Percentiles rank a stretch among this genome's conserved stretches.
Conservation (phyloP, 2,113 vertebrate genomes). For the Loxodonta africana region DNA sequence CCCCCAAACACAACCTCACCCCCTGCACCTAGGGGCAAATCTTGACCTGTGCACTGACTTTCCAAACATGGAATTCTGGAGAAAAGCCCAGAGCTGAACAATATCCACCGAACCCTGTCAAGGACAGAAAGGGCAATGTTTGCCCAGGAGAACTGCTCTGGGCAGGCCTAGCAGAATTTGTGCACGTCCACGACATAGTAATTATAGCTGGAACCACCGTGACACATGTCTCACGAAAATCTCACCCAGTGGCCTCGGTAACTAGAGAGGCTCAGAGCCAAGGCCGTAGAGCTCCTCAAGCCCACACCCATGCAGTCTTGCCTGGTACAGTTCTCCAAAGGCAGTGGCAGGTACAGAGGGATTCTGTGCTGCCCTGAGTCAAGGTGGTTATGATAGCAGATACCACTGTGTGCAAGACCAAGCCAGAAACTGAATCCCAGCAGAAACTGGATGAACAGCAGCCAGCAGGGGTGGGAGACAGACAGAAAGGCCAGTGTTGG, state of each 20-base stretch:
- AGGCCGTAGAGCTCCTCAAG: not conserved
- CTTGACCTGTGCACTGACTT: too few relatives aligned
- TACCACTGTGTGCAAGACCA: not conserved
- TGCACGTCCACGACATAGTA: not conserved
- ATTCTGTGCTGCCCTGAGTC: not conserved
- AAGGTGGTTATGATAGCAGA: rapidly evolving
- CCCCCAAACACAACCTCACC: too few relatives aligned
- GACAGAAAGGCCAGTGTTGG: too few relatives aligned
- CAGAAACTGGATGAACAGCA: rapidly evolving
- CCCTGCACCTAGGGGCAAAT: too few relatives aligned
- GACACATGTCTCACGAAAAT: not conserved
- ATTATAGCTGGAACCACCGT: rapidly evolving
- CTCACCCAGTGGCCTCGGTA: rapidly evolving
- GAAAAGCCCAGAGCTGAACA: too few relatives aligned
- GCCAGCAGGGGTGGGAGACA: too few relatives aligned
- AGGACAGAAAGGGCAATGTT: not conserved
- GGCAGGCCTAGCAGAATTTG: not conserved
- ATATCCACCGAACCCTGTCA: too few relatives aligned
- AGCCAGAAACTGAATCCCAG: not conserved
- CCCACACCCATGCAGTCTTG: not conserved
- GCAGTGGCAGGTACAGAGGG: rapidly evolving
- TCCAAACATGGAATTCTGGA: too few relatives aligned
- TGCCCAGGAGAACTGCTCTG: not conserved
- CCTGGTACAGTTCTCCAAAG: too few relatives aligned
- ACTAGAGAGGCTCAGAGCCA: not conserved